Base-by-base conservation (phyloP, 2,113 vertebrate species). In the Tautogolabrus adspersus region DNA sequence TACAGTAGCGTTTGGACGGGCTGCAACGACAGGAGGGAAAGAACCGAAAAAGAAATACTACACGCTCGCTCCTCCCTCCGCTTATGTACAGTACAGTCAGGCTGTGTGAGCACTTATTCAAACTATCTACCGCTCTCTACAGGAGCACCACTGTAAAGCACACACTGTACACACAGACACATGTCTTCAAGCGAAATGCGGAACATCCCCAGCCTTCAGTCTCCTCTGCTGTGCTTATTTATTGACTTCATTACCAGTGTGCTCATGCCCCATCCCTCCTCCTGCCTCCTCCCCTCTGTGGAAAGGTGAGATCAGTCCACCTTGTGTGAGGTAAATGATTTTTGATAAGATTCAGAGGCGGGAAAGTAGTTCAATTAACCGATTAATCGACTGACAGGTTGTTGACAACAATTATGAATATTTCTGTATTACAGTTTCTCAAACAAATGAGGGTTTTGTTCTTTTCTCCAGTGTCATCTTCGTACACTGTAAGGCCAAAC, bases 61-160 rank as follows among this genome's bases (percentile, higher is more conserved):
- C 89, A 83, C 86, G 59, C 12, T 92, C 82, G 94, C 94, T 94
- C 93, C 94, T 93, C 94, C 94, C 93, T 93, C 89, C 70, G 84
- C 87, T 78, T 61, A 62, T 91, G 92, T 91, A 89, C 91, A 70
- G 88, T 90, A 88, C 91, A 89, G 88, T 80, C 56, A 19, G 60
- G 55, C 38, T 16, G 70, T 66, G 74, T 59, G 10, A 78, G 69
- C 79, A 38, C 87, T 68, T 84, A 86, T 84, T 79, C 44, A 92
- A 90, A 93, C 93, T 64, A 90, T 92, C 90, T 91, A 90, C 91
- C 61, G 93, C 94, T 94, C 93, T 94, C 94, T 95, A 87, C 93
- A 93, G 94, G 94, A 90, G 71, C 86, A 49, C 72, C 79, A 46
- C 79, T 87, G 93, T 74, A 94, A 85, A 83, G 83, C 87, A 87